Percentiles rank a stretch among this genome's conserved stretches.
Evolutionary conservation across 2,797 vertebrate genomes (phyloP).

Genomic region (Pipistrellus pygmaeus): DNA sequence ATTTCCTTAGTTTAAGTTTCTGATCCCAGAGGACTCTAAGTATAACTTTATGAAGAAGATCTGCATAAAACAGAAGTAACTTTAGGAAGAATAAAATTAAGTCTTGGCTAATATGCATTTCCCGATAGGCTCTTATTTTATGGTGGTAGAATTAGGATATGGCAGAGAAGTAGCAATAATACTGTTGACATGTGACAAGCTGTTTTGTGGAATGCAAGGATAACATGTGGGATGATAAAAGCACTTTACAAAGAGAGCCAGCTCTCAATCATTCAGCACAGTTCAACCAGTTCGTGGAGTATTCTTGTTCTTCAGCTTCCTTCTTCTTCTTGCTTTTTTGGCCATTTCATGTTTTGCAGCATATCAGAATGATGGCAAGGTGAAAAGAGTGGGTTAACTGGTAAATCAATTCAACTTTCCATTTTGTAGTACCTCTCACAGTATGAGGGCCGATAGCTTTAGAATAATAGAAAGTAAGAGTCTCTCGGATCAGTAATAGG

Average conservation of each 20-base stretch:
- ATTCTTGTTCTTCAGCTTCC: neutral
- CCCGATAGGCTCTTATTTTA: neutral
- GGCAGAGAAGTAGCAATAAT: neutral
- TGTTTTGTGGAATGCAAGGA: neutral
- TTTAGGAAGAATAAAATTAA: neutral
- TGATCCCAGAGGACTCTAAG: neutral
- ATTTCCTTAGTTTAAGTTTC: conserved; percentile 30
- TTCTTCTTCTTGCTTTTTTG: neutral
- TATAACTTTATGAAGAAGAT: neutral
- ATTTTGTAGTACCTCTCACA: neutral
- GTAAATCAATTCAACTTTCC: neutral
- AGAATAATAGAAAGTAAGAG: neutral
- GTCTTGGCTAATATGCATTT: neutral
- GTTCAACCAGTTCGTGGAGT: neutral
- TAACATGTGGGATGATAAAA: neutral
- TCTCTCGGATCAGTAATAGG: conserved; percentile 7
- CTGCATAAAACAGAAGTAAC: neutral
- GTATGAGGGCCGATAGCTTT: neutral
- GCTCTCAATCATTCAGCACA: neutral
- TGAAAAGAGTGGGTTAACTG: neutral
- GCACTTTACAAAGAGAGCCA: neutral
- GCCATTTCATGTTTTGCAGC: conserved; percentile 31
- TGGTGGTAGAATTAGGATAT: neutral
- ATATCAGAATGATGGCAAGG: conserved; percentile 17
- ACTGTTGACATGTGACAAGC: neutral